Evolutionary conservation across 2,797 vertebrate species (phyloP).

Genomic region (Gambelia wislizenii): DNA sequence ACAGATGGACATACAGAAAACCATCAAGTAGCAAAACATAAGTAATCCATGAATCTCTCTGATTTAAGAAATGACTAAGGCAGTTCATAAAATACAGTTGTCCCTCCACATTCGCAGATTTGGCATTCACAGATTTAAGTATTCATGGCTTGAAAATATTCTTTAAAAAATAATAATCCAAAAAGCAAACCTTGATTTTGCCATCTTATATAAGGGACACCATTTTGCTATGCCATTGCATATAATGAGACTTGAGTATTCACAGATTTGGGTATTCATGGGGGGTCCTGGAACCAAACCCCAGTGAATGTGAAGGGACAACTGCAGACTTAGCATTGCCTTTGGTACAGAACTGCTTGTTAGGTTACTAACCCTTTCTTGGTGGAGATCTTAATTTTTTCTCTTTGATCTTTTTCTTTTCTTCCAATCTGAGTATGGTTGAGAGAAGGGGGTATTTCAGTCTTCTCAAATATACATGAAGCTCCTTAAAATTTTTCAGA

Average conservation of each 20-base stretch:
- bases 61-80: background rate
- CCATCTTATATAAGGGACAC: too few relatives aligned
- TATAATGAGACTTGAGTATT: too few relatives aligned
- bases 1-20: background rate
- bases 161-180: too few relatives aligned
- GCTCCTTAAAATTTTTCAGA: conserved; percentile 28
- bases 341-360: background rate
- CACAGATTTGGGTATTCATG: too few relatives aligned
- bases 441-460: conserved; percentile 39
- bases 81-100: background rate
- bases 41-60: background rate
- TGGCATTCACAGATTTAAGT: too few relatives aligned
- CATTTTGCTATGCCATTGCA: too few relatives aligned
- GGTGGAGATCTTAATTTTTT: conserved; percentile 38
- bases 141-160: too few relatives aligned
- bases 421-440: conserved; percentile 44
- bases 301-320: too few relatives aligned
- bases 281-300: too few relatives aligned
- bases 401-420: conserved; percentile 26
- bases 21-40: background rate
- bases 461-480: conserved; percentile 20
- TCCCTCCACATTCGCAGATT: too few relatives aligned
- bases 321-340: background rate
- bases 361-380: conserved; percentile 67
- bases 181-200: too few relatives aligned